Base-by-base conservation (phyloP, 2,888 invertebrate genomes). In the Hermaeophaga mercurialis region DNA sequence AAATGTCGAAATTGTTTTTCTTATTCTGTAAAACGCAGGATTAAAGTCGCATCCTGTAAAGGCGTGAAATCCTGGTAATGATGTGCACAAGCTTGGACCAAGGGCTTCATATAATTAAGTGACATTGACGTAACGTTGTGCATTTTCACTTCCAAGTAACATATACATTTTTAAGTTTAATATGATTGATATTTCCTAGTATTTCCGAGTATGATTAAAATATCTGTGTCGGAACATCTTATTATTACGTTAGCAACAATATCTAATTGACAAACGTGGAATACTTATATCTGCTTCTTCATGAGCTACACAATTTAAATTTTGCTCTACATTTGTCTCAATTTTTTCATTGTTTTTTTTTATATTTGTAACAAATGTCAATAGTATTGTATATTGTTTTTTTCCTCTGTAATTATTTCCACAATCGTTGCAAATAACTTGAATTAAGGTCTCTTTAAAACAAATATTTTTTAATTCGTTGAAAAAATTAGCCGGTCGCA, bases 151-250 rank as follows among this genome's bases (percentile, higher is more conserved):
- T n/a, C n/a, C n/a, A n/a, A n/a, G n/a, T n/a, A n/a, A n/a, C n/a
- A n/a, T n/a, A n/a, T n/a, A n/a, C n/a, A n/a, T n/a, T n/a, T n/a
- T 61, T 64, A 59, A 34, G 22, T 36, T 14, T 36, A n/a, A n/a
- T n/a, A n/a, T n/a, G n/a, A n/a, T n/a, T n/a, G n/a, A n/a, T 1
- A 36, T 38, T 36, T 18, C 1, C 17, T 28, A 65, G 67, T 65
- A 46, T 68, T 38, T 4, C 61, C 67, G 6, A 68, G 49, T 65
- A 67, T 65, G 17, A 68, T 68, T 7, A 53, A 17, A 47, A 68
- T 54, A 58, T 66, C 66, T 24, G 63, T 64, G 54, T 65, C 62
- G 38, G 61, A 62, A 47, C 60, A 49, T 59, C 61, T 63, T 14
- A 66, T 62, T 5, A 56, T 58, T 56, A 68, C 26, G 56, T 68